A percentile compares a stretch with the other conserved stretches of the same genome.
Evolutionary conservation across 2,113 vertebrate species (phyloP).

Genomic region (Columba janthina): DNA sequence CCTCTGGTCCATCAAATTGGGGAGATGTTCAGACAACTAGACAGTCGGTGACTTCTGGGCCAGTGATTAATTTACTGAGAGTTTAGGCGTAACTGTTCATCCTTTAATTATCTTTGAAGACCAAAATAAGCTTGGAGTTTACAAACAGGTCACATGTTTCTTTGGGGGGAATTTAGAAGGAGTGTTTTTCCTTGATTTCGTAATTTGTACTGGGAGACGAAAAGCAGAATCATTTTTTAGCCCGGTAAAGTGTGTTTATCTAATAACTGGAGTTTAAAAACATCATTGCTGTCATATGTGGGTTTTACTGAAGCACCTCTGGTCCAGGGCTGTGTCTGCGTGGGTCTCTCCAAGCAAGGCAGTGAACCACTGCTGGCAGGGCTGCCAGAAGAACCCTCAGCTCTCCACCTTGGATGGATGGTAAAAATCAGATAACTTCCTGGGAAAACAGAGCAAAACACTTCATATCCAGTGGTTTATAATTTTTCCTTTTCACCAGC

Average conservation of each 20-base stretch:
- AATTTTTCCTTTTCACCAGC: not conserved
- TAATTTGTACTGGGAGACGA: not conserved
- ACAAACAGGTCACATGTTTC: not conserved
- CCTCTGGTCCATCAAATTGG: not conserved
- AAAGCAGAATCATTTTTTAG: not conserved
- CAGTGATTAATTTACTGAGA: not conserved
- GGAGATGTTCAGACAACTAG: not conserved
- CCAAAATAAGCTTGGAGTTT: not conserved
- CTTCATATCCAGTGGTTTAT: not conserved
- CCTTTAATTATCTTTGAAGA: not conserved
- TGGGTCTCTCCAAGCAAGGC: not conserved
- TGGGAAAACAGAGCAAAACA: not conserved
- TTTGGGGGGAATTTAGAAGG: not conserved
- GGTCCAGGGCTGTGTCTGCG: not conserved
- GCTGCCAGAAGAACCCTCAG: not conserved
- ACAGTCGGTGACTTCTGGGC: not conserved
- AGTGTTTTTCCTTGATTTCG: not conserved
- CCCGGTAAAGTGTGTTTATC: slow-evolving; percentile 14
- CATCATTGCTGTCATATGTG: not conserved
- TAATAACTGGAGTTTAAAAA: slow-evolving; percentile 53
- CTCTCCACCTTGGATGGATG: not conserved
- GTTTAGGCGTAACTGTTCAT: not conserved
- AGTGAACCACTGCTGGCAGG: not conserved
- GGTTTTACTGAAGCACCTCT: slow-evolving; percentile 38
- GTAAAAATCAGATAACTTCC: not conserved